Evolutionary conservation across 2,888 invertebrate species (phyloP), one percentile per base, ranked within the genome.

Genomic region (Hirudinaria manillensis): DNA sequence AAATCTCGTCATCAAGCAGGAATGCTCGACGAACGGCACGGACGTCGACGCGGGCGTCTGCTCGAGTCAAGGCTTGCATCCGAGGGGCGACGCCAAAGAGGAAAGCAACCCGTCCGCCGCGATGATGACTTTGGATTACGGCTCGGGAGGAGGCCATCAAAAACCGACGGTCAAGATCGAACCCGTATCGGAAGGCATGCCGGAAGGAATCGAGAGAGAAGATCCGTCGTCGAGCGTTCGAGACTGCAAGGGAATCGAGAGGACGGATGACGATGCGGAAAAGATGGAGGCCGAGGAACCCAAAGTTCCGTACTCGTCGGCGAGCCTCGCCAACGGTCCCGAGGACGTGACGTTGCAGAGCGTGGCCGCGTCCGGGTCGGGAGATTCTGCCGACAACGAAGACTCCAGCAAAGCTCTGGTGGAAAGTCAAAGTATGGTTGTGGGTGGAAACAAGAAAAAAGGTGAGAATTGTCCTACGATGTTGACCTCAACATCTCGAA

Each of bases 401-500:
- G 45, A 45, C 45, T 45, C 45, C 45, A 7, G 45, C 16, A 45
- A 45, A 10, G 45, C 45, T 45, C 10, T 45, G 45, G 45, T 45
- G 1, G 45, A 45, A 45, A 45, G 61, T 29, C 61, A 61, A 61
- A 61, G 61, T n/a, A 19, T 34, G 24, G 27, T 19, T 24, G 32
- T n/a, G 10, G 29, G 61, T 16, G 27, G 72, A 72, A 45, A 24
- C 55, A 53, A 55, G 61, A 29, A 27, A n/a, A 29, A 61, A n/a
- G 61, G 61, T 24, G 55, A 55, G 72, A 72, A 55, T 27, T n/a
- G 4, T 72, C n/a, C 3, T n/a, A 55, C 21, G 19, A 38, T 29
- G 24, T 34, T 29, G n/a, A 24, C 4, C 27, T 45, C 29, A 29
- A 29, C 19, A 93, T 83, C 91, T 94, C 53, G 13, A 24, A 66